Evolutionary conservation across 2,113 vertebrate genomes (phyloP).

Genomic region (Bos taurus): DNA sequence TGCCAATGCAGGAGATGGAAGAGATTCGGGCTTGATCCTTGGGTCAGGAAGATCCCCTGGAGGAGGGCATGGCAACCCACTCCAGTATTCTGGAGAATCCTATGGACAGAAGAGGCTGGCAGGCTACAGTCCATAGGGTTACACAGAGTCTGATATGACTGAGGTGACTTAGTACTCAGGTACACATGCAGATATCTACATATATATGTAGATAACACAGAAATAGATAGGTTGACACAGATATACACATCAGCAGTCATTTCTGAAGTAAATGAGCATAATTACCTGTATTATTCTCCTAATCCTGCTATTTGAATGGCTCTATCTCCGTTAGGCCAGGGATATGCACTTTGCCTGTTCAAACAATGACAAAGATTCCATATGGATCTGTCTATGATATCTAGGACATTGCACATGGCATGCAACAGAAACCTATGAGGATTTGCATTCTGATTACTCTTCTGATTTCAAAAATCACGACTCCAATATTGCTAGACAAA

Average conservation of each 20-base stretch:
- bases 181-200: neutral
- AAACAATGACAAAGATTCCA: neutral
- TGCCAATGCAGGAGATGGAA: neutral
- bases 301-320: neutral
- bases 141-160: neutral
- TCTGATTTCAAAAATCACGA: neutral
- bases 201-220: neutral
- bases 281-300: neutral
- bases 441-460: neutral
- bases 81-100: neutral
- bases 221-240: neutral
- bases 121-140: neutral
- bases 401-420: neutral
- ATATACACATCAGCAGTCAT: neutral
- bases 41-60: neutral
- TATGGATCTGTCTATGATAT: rapidly evolving
- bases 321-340: neutral
- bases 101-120: neutral
- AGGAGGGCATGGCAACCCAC: neutral
- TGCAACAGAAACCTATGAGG: neutral
- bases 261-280: neutral
- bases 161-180: neutral
- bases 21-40: neutral
- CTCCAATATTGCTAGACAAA: neutral
- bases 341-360: neutral